phyloP scores from a whole-genome alignment of 2,797 vertebrate species.

The Lepus townsendii region DNA sequence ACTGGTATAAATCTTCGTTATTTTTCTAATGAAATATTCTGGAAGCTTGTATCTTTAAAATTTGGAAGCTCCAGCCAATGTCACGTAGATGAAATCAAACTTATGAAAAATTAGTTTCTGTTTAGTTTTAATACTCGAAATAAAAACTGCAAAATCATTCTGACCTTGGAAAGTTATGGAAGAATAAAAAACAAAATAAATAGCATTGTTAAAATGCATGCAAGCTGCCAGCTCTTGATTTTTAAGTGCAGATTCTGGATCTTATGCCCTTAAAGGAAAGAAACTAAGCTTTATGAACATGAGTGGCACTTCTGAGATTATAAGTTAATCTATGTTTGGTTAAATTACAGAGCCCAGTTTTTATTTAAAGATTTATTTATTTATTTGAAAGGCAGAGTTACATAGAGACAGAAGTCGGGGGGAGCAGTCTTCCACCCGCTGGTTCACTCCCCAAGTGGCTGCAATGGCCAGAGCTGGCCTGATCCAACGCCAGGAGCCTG shows the following conservation, averaged over 20 bases:
- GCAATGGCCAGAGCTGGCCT: no score
- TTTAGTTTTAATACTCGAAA: slow-evolving; percentile 24
- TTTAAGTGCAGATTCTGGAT: neutral
- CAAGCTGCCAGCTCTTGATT: neutral
- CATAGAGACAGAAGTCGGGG: no score
- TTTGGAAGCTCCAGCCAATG: neutral
- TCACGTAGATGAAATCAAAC: slow-evolving; percentile 44
- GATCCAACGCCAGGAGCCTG: no score
- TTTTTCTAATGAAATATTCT: slow-evolving; percentile 40
- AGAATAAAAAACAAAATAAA: slow-evolving; percentile 19
- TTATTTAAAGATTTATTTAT: no score
- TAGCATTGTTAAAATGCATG: neutral
- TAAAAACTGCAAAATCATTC: slow-evolving; percentile 1
- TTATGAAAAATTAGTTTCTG: slow-evolving; percentile 60
- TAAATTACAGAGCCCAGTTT: neutral
- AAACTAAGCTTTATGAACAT: neutral
- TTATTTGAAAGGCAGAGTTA: no score
- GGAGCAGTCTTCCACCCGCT: no score
- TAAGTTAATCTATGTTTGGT: neutral
- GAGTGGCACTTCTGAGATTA: no score
- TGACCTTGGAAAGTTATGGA: neutral
- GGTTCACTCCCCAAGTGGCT: no score
- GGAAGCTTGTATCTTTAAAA: slow-evolving; percentile 26
- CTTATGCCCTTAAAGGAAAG: neutral
- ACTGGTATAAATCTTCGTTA: neutral